These are phyloP conservation scores for Mus pahari DNA, from an alignment of 2,113 vertebrate genomes.

Conservation along the genomic window DNA sequence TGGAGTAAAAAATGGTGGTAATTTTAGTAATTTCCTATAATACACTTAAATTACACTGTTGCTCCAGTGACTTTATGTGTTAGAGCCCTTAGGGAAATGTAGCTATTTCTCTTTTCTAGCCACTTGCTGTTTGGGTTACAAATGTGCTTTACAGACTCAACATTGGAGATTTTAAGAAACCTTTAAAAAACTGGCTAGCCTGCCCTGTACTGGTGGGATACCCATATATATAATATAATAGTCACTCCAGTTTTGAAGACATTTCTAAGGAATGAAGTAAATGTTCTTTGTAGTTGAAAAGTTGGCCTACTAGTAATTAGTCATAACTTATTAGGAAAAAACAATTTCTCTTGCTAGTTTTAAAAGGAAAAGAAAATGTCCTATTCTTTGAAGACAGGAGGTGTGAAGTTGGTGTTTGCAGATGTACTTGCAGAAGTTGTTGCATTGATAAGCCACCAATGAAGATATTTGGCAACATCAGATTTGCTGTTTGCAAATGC, in stretches of 20 bases:
- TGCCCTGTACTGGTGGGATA: not conserved
- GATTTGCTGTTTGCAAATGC: not conserved
- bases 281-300: slow-evolving; percentile 9
- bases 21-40: slow-evolving; percentile 63
- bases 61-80: slow-evolving; percentile 43
- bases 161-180: slow-evolving; percentile 34
- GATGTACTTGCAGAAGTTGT: not conserved
- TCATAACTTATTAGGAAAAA: not conserved
- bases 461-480: not conserved
- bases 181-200: slow-evolving; percentile 11
- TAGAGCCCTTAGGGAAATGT: slow-evolving; percentile 40
- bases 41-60: slow-evolving; percentile 44
- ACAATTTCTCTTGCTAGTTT: not conserved
- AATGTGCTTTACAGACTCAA: not conserved
- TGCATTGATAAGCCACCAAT: not conserved
- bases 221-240: not conserved
- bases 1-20: not conserved
- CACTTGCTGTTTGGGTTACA: slow-evolving; percentile 40
- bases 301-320: slow-evolving; percentile 8
- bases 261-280: slow-evolving; percentile 22
- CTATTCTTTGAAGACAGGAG: slow-evolving; percentile 1
- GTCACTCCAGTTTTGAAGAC: not conserved
- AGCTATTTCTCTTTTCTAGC: slow-evolving; percentile 38
- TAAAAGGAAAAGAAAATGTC: slow-evolving; percentile 21
- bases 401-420: slow-evolving; percentile 6